Evolutionary conservation across 2,113 vertebrate species (phyloP), one percentile per base, ranked within the genome.

Genomic region (Oophaga pumilio): DNA sequence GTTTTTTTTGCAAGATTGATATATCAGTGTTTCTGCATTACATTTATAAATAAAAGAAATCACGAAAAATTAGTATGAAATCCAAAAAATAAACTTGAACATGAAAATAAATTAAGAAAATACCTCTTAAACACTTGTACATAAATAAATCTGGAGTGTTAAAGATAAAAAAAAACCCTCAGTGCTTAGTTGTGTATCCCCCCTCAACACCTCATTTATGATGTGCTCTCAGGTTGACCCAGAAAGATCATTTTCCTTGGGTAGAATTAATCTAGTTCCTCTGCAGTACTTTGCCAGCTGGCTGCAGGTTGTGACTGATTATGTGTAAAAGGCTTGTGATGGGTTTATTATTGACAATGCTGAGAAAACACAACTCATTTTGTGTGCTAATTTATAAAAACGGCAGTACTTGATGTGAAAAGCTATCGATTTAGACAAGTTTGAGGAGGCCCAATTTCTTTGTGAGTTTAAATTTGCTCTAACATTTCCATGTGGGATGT

Each of bases 201-300:
- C 71, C 71, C 88, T 82, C 62, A 14, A 1, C 8, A 0, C 76
- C 33, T 20, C 82, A 57, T 81, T n/a, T 84, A 85, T 85, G 82
- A 89, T 89, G 84, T 90, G 80, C 80, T 89, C 87, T 52, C 49
- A 11, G 66, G 53, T 56, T 90, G 90, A 88, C 85, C 89, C 77
- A 90, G 85, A 24, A 79, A 88, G 52, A 90, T 88, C 73, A 6
- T 76, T 85, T 85, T 89, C 43, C 53, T 89, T 90, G 74, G 80
- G 76, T 80, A 90, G 83, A 84, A 89, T 52, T 79, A 86, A 85
- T 90, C 90, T 53, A 76, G 57, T 66, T 68, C 89, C 87, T 17
- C 0, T 85, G 85, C 66, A 89, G 26, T 57, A 90, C 90, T 83
- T 84, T 89, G 84, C 71, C 82, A 66, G n/a, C 50, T 78, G 56